Evolutionary conservation across 1,140 invertebrate species (phyloP), one percentile per base, ranked within the genome.

Genomic region (Zophobas atratus): DNA sequence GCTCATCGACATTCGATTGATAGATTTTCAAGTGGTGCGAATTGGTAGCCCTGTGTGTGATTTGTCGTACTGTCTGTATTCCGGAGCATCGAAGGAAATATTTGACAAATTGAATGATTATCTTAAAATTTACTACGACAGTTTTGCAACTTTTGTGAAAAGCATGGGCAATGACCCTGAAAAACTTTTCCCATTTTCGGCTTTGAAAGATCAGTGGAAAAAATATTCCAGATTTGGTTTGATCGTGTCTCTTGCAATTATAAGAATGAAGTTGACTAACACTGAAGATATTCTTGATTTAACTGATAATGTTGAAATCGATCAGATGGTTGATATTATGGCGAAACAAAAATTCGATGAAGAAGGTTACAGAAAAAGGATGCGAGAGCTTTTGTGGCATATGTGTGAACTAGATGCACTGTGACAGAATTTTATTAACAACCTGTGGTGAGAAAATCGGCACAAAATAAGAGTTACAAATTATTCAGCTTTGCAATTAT

Each of bases 21-120:
- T 91, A 6, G 91, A 92, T 77, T 89, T 88, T 83, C 91, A 92
- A 82, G 80, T 90, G 4, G 83, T 86, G 4, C 84, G 88, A 20
- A 87, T 88, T 67, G 87, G 87, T 1, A 91, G 90, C 1, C 91
- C 91, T 4, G 87, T 90, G 1, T 88, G 87, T 1, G 91, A 92
- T 76, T 78, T 92, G 57, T 87, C 88, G 0, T 90, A 91, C 78
- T 90, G 88, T 74, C 84, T 92, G 1, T 91, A 89, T 76, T 88
- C 88, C 79, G 88, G 88, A 56, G 89, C 90, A 0, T 87, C 89
- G 8, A 82, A 86, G 71, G 79, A 86, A 6, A 85, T 90, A 34
- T 85, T 90, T 5, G 76, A 82, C 33, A 78, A 86, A 79, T 88
- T 89, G 48, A 80, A 88, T 6, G 55, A 85, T 34, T 83, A 90